Percentiles rank a stretch among this genome's conserved stretches.
Conservation (phyloP, 2,113 vertebrate genomes). For the Varanus komodoensis region DNA sequence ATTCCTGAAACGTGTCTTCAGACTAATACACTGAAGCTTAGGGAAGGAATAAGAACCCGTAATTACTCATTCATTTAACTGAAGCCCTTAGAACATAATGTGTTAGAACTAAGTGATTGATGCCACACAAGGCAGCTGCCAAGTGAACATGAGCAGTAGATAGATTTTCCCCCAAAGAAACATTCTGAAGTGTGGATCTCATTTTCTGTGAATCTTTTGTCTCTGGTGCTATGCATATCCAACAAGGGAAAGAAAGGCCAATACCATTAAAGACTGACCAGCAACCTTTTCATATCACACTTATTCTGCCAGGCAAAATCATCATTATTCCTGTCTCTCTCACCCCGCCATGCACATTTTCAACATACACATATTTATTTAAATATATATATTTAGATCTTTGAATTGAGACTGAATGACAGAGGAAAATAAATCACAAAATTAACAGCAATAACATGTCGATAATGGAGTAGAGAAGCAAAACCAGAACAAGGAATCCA, state of each 20-base stretch:
- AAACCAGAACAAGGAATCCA: not conserved
- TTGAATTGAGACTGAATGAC: slow-evolving; percentile 22
- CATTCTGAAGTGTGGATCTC: not conserved
- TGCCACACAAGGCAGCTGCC: not conserved
- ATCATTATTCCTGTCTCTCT: not conserved
- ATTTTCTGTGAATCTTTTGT: slow-evolving; percentile 18
- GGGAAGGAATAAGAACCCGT: not conserved
- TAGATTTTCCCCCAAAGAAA: slow-evolving; percentile 28
- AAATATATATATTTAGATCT: not conserved
- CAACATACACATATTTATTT: too few relatives aligned
- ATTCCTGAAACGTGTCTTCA: slow-evolving; percentile 10
- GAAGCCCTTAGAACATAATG: slow-evolving; percentile 25
- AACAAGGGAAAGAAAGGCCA: not conserved
- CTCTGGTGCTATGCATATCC: not conserved
- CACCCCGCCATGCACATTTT: not conserved
- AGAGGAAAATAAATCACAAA: slow-evolving; percentile 16
- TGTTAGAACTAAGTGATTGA: slow-evolving; percentile 4
- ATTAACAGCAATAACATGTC: not conserved
- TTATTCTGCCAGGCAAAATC: not conserved
- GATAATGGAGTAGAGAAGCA: not conserved
- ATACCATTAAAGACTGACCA: not conserved
- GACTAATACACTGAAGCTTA: not conserved
- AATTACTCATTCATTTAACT: slow-evolving; percentile 47
- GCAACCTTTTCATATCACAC: not conserved
- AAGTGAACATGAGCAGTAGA: slow-evolving; percentile 20